Evolutionary conservation across 2,113 vertebrate species (phyloP), one percentile per base, ranked within the genome.

Genomic region (Trochalopteron elliotii): DNA sequence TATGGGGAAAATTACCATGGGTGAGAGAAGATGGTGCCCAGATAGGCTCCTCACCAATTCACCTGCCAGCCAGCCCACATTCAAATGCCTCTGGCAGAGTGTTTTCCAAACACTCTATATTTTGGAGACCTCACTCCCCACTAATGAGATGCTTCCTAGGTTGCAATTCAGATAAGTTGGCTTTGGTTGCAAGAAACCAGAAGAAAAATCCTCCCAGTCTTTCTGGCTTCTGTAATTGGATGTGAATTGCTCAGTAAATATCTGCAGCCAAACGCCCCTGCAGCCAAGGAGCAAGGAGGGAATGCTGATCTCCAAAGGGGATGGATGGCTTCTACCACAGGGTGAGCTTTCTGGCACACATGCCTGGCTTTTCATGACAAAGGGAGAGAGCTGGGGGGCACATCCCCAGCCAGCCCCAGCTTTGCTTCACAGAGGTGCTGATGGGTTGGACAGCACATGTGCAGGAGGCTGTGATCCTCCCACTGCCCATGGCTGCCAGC

Each of bases 101-200:
- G 18, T 40, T 82, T 81, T 83, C 89, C 6, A 4, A 13, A 7
- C 35, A 50, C 71, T 88, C 84, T 76, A 15, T 82, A 33, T 90
- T 88, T 83, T 65, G 72, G 80, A 93, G 82, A 94, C 83, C 87
- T 96, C 90, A 57, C 44, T 93, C 85, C 57, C 87, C 92, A 88
- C 94, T 89, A 89, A 95, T 81, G 83, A 90, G 82, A 95, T 45
- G 74, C 61, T 94, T 96, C 94, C 95, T 93, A 90, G 76, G 72
- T 94, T 87, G 89, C 94, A 87, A 94, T 89, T 95, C 1, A 23
- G 90, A 87, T 63, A 74, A 95, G 65, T 90, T 90, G 77, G 86
- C 65, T 95, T 93, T 8, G 7, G 69, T 68, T 92, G 45, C 11
- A 4, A 97, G 91, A 94, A 86, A 92, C 49, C 87, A 92, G 65